These are phyloP conservation scores for Promerops cafer DNA, from an alignment of 2,113 vertebrate species.

Conservation along the genomic window DNA sequence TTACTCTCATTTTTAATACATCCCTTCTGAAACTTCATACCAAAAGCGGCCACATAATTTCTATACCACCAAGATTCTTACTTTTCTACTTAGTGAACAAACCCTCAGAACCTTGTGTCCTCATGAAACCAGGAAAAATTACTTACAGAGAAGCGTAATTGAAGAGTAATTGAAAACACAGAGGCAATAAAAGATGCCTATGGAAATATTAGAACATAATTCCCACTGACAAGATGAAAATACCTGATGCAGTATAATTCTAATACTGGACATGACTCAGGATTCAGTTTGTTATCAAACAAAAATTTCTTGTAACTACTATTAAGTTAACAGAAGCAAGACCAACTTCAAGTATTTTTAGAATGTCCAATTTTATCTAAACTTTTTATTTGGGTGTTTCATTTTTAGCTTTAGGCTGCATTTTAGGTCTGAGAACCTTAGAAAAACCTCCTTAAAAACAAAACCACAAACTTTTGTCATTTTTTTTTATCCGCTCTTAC, in stretches of 20 bases:
- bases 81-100: not conserved
- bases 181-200: not conserved
- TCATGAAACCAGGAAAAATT: not conserved
- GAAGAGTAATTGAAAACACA: not conserved
- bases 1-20: not conserved
- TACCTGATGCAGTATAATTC: not conserved
- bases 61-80: not conserved
- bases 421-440: not conserved
- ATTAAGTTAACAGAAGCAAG: not conserved
- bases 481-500: not conserved
- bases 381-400: not conserved
- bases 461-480: not conserved
- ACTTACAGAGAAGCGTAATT: not conserved
- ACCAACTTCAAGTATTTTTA: conserved; percentile 2
- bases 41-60: not conserved
- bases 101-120: not conserved
- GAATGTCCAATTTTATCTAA: not conserved
- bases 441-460: not conserved
- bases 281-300: not conserved
- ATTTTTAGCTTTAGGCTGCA: not conserved
- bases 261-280: not conserved
- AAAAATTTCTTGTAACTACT: not conserved
- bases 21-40: not conserved
- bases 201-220: not conserved
- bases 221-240: not conserved